These are phyloP conservation scores for Rhagologus leucostigma DNA, from an alignment of 2,113 vertebrate genomes.

Conservation along the genomic window DNA sequence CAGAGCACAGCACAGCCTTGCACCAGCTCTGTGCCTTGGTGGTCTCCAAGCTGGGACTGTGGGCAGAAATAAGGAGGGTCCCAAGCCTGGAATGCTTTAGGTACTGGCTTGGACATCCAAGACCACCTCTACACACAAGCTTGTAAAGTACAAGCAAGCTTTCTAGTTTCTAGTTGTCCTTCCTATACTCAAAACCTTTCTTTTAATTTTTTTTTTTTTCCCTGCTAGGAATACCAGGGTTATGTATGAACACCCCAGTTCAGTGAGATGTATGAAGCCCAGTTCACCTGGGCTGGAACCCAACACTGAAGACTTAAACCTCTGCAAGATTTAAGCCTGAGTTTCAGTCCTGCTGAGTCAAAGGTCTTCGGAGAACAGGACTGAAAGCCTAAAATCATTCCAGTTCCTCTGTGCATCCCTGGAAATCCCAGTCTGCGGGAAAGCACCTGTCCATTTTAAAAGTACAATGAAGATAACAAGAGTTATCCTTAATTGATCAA, in stretches of 20 bases:
- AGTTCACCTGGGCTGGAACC: neutral
- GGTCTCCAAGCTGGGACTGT: neutral
- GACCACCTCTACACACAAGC: neutral
- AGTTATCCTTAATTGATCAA: neutral
- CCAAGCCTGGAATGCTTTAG: neutral
- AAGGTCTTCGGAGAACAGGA: neutral
- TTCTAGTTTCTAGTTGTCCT: neutral
- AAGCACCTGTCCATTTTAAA: neutral
- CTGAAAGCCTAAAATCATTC: neutral
- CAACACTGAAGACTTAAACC: neutral
- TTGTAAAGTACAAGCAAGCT: neutral
- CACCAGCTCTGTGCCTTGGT: neutral
- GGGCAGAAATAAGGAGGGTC: neutral
- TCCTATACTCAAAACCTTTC: neutral
- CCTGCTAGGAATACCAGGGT: neutral
- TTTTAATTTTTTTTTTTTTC: neutral
- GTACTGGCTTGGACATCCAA: neutral
- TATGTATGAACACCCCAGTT: neutral
- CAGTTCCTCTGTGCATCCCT: neutral
- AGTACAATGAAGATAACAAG: neutral
- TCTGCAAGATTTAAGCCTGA: neutral
- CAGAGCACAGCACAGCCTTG: neutral
- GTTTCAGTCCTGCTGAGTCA: neutral
- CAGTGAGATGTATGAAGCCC: neutral
- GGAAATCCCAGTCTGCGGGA: neutral